Evolutionary conservation across 2,797 vertebrate species (phyloP).

Genomic region (Falco biarmicus): DNA sequence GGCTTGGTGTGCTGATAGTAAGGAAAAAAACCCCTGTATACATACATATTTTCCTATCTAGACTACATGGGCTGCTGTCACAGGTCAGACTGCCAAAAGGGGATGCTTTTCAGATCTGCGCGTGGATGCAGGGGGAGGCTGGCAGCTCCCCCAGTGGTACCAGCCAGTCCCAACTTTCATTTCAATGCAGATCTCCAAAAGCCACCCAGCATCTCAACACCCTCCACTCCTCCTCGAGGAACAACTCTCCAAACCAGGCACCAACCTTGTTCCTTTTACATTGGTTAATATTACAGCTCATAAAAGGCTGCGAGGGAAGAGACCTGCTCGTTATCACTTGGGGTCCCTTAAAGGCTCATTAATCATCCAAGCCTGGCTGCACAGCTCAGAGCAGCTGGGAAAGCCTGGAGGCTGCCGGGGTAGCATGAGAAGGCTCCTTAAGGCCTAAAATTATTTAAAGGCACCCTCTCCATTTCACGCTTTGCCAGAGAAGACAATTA

Average conservation of each 20-base stretch:
- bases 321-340: conserved; percentile 15
- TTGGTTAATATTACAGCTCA: not conserved
- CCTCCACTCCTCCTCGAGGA: not conserved
- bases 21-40: not conserved
- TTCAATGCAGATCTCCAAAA: not conserved
- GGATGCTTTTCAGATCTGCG: not conserved
- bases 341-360: conserved; percentile 52
- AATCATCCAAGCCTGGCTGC: conserved; percentile 41
- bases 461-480: not conserved
- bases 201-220: not conserved
- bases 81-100: not conserved
- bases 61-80: not conserved
- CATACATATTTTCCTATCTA: not conserved
- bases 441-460: conserved; percentile 30
- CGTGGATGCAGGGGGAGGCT: not conserved
- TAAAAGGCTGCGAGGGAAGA: not conserved
- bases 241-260: not conserved
- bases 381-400: not conserved
- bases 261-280: not conserved
- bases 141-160: not conserved
- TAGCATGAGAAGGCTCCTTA: not conserved
- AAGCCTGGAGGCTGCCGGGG: not conserved
- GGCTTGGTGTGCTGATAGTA: not conserved
- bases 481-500: not conserved
- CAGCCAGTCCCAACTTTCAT: not conserved